These are phyloP conservation scores for Drosophila algonquin DNA, from an alignment of 2,888 invertebrate species.

Conservation along the genomic window DNA sequence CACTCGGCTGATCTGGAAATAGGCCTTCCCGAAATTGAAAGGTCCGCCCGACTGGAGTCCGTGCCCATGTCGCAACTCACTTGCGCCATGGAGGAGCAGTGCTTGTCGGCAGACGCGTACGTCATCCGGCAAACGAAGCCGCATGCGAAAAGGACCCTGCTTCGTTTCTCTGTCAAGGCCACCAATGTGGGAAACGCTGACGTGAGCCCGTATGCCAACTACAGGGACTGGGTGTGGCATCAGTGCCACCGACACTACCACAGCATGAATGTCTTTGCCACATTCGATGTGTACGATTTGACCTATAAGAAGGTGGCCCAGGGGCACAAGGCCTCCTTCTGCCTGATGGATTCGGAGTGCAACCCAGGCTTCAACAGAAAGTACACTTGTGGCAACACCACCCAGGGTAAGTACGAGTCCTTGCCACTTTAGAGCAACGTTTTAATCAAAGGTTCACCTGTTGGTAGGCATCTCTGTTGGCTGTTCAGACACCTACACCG, in stretches of 20 bases:
- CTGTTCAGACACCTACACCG: constrained; percentile 73
- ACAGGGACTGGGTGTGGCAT: constrained; percentile 80
- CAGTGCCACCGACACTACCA: constrained; percentile 79
- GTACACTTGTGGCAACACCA: constrained; percentile 75
- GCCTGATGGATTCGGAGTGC: constrained; percentile 75
- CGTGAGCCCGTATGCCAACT: constrained; percentile 79
- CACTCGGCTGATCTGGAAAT: constrained; percentile 70
- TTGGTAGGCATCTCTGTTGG: constrained; percentile 73
- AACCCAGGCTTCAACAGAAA: constrained; percentile 56
- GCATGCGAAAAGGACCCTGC: constrained; percentile 60
- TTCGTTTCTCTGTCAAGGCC: constrained; percentile 79
- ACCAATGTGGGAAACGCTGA: constrained; percentile 79
- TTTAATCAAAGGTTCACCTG: not conserved
- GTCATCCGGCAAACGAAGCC: constrained; percentile 68
- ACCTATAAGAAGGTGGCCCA: constrained; percentile 73
- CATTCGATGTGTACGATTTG: constrained; percentile 76
- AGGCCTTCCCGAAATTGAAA: constrained; percentile 70
- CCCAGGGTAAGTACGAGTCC: constrained; percentile 65
- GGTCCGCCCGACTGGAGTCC: constrained; percentile 60
- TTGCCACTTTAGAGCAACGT: not conserved
- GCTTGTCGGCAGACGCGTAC: constrained; percentile 76
- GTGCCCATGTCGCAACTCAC: constrained; percentile 71
- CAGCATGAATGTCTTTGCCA: constrained; percentile 80
- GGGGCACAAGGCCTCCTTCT: constrained; percentile 81
- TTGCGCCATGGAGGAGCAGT: constrained; percentile 81